Base-by-base conservation (phyloP, 2,113 vertebrate genomes). In the Gnathonemus longibarbis region DNA sequence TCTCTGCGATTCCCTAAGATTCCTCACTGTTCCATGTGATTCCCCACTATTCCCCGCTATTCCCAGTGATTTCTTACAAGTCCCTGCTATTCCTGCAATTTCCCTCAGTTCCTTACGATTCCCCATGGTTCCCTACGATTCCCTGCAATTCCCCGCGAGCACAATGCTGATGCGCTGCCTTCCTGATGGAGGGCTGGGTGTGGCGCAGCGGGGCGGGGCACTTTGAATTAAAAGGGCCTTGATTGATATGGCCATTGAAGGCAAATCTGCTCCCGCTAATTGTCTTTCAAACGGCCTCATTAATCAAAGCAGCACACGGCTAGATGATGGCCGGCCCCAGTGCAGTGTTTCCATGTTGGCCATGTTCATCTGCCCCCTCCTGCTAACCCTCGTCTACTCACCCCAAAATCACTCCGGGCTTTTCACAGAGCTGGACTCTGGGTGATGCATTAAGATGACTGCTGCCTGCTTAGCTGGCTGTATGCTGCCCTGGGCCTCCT, bases 281-380 rank as follows among this genome's bases (percentile, higher is more conserved):
- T 98, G 97, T 98, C 97, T 98, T 98, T 98, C 97, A 98, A 97
- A 97, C 95, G 97, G 96, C 97, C 97, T 98, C 97, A 98, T 98
- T 97, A 98, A 98, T 98, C 98, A 98, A 97, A 96, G 94, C 92
- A 42, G 89, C n/a, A 95, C 94, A 89, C 93, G 92, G 88, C 87
- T 84, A 88, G 93, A 92, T 96, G 97, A 97, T 94, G 96, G 96
- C 94, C 95, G 3, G 17, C 49, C 95, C 96, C 96, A 94, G 95
- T 94, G 94, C n/a, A 1, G 35, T 35, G 0, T 0, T 93, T 91
- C 92, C 94, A 93, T 92, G 94, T 94, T 94, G 52, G 74, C 42
- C 48, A 46, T 94, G 94, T 93, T 94, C 94, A 94, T 92, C 94
- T 93, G 93, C 89, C 87, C 93, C 94, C 92, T 92, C 93, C 93